Conservation (phyloP, 2,888 invertebrate species). For the Ferdinandea cuprea region DNA sequence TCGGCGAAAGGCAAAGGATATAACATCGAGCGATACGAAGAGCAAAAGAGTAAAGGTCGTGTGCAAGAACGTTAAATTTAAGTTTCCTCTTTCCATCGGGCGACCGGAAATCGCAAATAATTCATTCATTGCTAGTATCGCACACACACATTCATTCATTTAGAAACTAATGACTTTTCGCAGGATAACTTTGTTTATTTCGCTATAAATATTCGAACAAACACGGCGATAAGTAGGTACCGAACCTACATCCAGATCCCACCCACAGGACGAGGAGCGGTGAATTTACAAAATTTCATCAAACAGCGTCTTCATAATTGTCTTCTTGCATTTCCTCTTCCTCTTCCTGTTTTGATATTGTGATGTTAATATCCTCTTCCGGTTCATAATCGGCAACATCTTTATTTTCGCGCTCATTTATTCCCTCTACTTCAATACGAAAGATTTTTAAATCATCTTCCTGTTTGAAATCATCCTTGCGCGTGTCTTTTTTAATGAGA, state of each 20-base stretch:
- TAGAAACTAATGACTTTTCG: conserved; percentile 23
- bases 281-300: conserved; percentile 32
- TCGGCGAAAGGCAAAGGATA: conserved; percentile 25
- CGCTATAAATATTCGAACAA: conserved; percentile 29
- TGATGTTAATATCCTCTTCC: conserved; percentile 39
- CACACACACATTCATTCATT: conserved; percentile 16
- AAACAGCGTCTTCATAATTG: conserved; percentile 45
- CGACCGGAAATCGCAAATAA: conserved; percentile 44
- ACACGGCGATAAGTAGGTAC: not conserved
- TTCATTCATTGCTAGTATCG: conserved; percentile 29
- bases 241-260: too few relatives aligned
- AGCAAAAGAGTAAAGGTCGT: not conserved
- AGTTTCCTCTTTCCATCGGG: not conserved
- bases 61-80: not conserved
- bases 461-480: not conserved
- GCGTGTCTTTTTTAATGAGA: not conserved
- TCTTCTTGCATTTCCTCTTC: conserved; percentile 23
- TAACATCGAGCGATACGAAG: conserved; percentile 26
- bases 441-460: too few relatives aligned
- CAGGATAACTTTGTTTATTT: conserved; percentile 40
- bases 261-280: not conserved
- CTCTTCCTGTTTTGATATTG: conserved; percentile 28
- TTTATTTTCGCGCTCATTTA: not conserved
- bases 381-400: conserved; percentile 16
- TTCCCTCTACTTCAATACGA: too few relatives aligned